These are phyloP conservation scores for Caenorhabditis wallacei DNA, from an alignment of 2,888 invertebrate species.

Conservation along the genomic window DNA sequence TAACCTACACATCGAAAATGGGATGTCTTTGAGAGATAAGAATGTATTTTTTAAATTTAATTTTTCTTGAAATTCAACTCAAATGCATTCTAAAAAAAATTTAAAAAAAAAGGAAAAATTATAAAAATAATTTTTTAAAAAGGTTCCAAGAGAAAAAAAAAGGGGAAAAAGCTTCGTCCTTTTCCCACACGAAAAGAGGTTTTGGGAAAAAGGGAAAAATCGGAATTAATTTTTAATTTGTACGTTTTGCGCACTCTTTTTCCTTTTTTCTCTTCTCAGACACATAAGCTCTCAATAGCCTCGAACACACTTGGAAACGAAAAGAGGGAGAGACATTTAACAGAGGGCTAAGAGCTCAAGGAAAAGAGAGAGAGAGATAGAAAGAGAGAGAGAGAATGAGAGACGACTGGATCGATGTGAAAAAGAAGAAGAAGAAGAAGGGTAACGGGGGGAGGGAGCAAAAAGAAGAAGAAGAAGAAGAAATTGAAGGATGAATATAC, in stretches of 20 bases:
- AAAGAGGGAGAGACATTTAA: constrained; percentile 10
- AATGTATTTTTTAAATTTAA: no score
- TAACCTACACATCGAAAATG: no score
- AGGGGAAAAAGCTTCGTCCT: not conserved
- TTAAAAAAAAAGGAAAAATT: constrained; percentile 3
- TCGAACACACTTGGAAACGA: constrained; percentile 5
- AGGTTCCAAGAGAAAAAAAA: no score
- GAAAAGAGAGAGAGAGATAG: constrained; percentile 13
- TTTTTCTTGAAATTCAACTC: no score
- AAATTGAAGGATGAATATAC: not conserved
- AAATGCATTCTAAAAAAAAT: no score
- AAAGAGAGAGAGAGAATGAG: constrained; percentile 2
- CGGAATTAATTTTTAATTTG: constrained; percentile 40
- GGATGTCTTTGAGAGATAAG: no score
- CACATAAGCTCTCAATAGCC: constrained; percentile 3
- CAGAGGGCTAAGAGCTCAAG: constrained; percentile 29
- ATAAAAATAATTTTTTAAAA: not conserved
- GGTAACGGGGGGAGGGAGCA: not conserved
- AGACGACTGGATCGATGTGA: not conserved
- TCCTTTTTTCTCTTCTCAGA: not conserved
- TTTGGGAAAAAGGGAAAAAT: not conserved
- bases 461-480: constrained; percentile 7
- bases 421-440: constrained; percentile 6
- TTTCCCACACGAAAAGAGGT: constrained; percentile 2
- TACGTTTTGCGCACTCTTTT: constrained; percentile 22